A percentile compares a stretch with the other conserved stretches of the same genome.
Conservation (phyloP, 2,888 invertebrate species). For the Lepidocyrtinus sp. region DNA sequence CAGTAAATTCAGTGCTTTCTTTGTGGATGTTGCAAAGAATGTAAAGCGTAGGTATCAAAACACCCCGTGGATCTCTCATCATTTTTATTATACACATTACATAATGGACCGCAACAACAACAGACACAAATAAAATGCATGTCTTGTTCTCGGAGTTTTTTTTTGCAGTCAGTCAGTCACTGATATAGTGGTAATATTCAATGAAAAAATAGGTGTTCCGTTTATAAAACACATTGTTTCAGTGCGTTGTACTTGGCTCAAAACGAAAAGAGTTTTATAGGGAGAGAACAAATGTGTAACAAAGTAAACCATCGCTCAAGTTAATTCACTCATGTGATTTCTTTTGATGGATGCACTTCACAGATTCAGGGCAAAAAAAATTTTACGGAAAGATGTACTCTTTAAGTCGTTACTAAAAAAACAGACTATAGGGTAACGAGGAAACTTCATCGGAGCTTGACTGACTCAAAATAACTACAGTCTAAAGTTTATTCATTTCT, state of each 20-base stretch:
- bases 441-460: conserved; percentile 26
- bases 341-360: not conserved
- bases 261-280: not conserved
- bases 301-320: not conserved
- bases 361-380: not conserved
- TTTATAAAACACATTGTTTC: not conserved
- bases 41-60: not conserved
- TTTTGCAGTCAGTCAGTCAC: not conserved
- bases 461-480: conserved; percentile 9
- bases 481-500: conserved; percentile 18
- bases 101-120: not conserved
- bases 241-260: not conserved
- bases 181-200: not conserved
- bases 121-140: not conserved
- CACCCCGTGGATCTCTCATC: not conserved
- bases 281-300: not conserved
- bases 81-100: not conserved
- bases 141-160: not conserved
- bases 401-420: too few species aligned
- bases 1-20: not conserved
- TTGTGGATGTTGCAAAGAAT: not conserved
- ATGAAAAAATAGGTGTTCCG: not conserved
- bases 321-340: not conserved
- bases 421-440: not conserved
- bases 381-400: not conserved